Conservation (phyloP, 2,888 invertebrate species). For the Mongoloraphidia duomilia region DNA sequence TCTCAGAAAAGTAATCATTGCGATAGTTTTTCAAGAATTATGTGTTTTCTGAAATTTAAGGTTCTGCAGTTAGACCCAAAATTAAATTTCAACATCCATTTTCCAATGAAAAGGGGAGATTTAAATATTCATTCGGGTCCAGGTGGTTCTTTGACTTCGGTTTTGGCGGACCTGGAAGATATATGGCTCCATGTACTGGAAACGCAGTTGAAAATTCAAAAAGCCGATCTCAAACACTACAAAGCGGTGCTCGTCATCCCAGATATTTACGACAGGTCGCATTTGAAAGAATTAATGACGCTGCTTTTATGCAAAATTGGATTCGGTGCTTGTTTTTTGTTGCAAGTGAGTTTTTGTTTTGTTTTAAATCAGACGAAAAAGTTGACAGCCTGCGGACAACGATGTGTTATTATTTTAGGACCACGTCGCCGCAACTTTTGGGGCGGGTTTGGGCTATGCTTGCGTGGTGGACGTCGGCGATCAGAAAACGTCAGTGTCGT, state of each 20-base stretch:
- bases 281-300: slow-evolving; percentile 72
- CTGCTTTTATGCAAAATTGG: slow-evolving; percentile 67
- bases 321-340: slow-evolving; percentile 69
- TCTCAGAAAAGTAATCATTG: too few species aligned
- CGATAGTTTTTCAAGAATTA: too few species aligned
- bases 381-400: not conserved
- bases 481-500: slow-evolving; percentile 89
- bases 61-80: slow-evolving; percentile 51
- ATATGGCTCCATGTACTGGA: slow-evolving; percentile 79
- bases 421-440: slow-evolving; percentile 75
- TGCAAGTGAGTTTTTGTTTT: slow-evolving; percentile 45
- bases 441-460: slow-evolving; percentile 69
- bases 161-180: slow-evolving; percentile 69
- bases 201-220: slow-evolving; percentile 58
- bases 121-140: slow-evolving; percentile 71
- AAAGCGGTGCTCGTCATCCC: slow-evolving; percentile 79
- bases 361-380: not conserved
- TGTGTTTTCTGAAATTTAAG: slow-evolving; percentile 21
- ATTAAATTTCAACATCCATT: slow-evolving; percentile 71
- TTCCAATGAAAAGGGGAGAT: slow-evolving; percentile 78
- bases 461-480: slow-evolving; percentile 94
- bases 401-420: slow-evolving; percentile 36
- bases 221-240: slow-evolving; percentile 56
- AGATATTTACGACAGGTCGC: slow-evolving; percentile 75
- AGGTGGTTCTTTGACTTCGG: slow-evolving; percentile 74